A percentile compares a stretch with the other conserved stretches of the same genome.
Evolutionary conservation across 2,797 vertebrate species (phyloP).

Genomic region (Argyrosomus regius): DNA sequence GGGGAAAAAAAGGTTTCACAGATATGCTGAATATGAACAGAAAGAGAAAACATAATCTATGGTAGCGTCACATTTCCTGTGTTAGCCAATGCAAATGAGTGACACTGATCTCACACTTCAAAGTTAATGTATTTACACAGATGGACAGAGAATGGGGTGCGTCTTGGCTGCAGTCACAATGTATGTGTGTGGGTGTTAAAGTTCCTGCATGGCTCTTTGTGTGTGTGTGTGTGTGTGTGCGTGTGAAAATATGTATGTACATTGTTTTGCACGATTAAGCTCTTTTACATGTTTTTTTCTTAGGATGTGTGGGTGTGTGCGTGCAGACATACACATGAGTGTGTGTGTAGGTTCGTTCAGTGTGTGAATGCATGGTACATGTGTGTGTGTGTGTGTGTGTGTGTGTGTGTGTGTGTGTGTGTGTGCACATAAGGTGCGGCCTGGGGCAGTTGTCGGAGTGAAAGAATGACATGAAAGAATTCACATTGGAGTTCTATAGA

Average conservation of each 20-base stretch:
- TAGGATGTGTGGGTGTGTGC: neutral
- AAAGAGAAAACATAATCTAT: neutral
- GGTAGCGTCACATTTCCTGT: neutral
- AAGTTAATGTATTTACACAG: constrained; percentile 60
- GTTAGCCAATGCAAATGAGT: neutral
- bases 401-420: constrained; percentile 1
- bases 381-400: neutral
- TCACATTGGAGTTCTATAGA: constrained; percentile 35
- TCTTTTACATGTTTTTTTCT: neutral
- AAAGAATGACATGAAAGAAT: constrained; percentile 47
- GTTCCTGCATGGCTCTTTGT: constrained; percentile 7
- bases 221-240: neutral
- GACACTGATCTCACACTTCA: constrained; percentile 11
- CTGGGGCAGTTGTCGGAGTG: constrained; percentile 10
- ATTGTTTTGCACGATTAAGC: neutral
- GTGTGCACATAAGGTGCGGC: constrained; percentile 31
- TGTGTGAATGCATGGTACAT: too few relatives aligned
- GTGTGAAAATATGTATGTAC: neutral
- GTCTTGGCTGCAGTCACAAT: constrained; percentile 19
- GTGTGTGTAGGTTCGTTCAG: too few relatives aligned
- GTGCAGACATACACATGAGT: neutral
- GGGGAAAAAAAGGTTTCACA: neutral
- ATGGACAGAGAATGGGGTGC: constrained; percentile 31
- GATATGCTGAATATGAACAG: neutral
- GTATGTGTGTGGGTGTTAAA: constrained; percentile 10